Conservation (phyloP, 2,888 invertebrate species). For the Eristalinus aeneus region DNA sequence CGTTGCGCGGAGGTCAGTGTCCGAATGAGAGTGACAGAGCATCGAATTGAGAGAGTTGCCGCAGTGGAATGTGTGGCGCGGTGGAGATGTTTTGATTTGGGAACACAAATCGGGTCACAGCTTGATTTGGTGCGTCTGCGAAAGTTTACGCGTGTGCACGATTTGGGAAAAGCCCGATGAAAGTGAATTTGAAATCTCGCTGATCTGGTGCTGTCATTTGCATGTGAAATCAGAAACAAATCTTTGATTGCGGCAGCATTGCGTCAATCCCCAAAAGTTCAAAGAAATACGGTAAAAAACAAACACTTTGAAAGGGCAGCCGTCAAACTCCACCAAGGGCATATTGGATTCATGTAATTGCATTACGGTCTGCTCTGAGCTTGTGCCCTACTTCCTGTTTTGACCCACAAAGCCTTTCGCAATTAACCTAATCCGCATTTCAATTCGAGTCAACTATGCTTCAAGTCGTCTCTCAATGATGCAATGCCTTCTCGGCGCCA, state of each 20-base stretch:
- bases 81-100: neutral
- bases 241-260: no score
- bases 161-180: neutral
- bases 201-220: neutral
- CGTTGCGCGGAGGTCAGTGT: neutral
- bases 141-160: conserved; percentile 2
- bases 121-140: conserved; percentile 5
- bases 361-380: neutral
- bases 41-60: neutral
- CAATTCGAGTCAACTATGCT: conserved; percentile 14
- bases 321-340: neutral
- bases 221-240: neutral
- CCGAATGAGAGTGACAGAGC: neutral
- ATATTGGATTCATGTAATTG: neutral
- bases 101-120: conserved; percentile 21
- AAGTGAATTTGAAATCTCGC: neutral
- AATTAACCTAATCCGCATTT: conserved; percentile 70
- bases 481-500: conserved; percentile 14
- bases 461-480: conserved; percentile 27
- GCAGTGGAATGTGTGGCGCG: neutral
- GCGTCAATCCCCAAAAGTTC: no score
- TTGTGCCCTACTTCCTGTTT: conserved; percentile 56
- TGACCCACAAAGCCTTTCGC: conserved; percentile 65
- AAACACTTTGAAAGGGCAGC: neutral
- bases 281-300: neutral